phyloP scores from a whole-genome alignment of 92 coral and sea anemone species.

The Palythoa caribaeorum region DNA sequence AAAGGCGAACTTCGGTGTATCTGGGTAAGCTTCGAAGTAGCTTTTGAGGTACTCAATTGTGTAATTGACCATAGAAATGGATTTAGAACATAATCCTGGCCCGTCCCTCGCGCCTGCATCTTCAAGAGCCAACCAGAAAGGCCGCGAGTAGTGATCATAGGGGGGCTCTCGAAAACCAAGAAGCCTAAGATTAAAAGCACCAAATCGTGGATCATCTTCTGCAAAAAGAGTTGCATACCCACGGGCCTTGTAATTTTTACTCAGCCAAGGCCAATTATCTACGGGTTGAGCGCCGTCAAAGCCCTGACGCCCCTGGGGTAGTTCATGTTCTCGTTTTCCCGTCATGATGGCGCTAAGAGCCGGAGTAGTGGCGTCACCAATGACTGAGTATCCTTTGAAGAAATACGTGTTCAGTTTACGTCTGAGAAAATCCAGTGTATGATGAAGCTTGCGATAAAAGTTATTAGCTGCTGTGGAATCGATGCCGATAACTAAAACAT shows the following conservation, averaged over 20 bases:
- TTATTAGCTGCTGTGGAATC: slow-evolving; percentile 87
- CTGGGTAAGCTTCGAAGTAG: slow-evolving; percentile 79
- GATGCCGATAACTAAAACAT: slow-evolving; percentile 81
- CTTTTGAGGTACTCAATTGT: slow-evolving; percentile 83
- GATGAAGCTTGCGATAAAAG: slow-evolving; percentile 84
- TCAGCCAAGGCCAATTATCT: slow-evolving; percentile 95
- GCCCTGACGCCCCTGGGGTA: slow-evolving; percentile 87
- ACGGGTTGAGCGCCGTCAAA: slow-evolving; percentile 69
- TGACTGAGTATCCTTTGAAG: slow-evolving; percentile 79
- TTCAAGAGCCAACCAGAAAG: slow-evolving; percentile 88
- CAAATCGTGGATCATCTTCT: slow-evolving; percentile 84
- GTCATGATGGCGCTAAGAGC: slow-evolving; percentile 87
- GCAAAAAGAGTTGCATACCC: slow-evolving; percentile 87
- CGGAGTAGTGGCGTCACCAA: slow-evolving; percentile 96
- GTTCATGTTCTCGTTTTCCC: slow-evolving; percentile 70
- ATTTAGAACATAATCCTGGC: slow-evolving; percentile 83
- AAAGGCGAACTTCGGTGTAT: slow-evolving; percentile 84
- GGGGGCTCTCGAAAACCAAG: slow-evolving; percentile 80
- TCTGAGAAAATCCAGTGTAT: slow-evolving; percentile 69
- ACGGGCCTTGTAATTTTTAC: slow-evolving; percentile 73
- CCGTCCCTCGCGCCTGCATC: slow-evolving; percentile 71
- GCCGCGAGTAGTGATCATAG: slow-evolving; percentile 80
- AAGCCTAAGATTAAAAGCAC: slow-evolving; percentile 83
- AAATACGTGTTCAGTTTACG: slow-evolving; percentile 71
- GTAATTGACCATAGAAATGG: slow-evolving; percentile 81